phyloP scores from a whole-genome alignment of 2,113 vertebrate genomes.

The Morone saxatilis region DNA sequence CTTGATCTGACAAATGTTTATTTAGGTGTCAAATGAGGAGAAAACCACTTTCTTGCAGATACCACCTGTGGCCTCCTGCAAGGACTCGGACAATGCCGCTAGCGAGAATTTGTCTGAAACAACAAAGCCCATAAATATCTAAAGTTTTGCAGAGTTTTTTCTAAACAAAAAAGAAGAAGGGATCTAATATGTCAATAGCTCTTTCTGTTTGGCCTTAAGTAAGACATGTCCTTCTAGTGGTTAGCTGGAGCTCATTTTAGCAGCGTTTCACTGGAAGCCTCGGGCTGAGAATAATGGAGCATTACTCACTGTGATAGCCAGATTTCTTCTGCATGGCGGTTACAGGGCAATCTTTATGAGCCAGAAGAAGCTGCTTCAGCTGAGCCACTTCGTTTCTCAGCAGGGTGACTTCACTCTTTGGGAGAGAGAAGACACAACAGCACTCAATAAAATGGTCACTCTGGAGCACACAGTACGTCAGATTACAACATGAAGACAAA shows the following conservation, averaged over 20 bases:
- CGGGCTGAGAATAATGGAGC: slow-evolving; percentile 90
- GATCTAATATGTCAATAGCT: slow-evolving; percentile 54
- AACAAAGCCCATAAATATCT: slow-evolving; percentile 43
- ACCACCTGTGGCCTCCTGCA: slow-evolving; percentile 68
- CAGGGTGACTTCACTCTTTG: slow-evolving; percentile 98
- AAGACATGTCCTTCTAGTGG: slow-evolving; percentile 74
- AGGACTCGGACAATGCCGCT: background rate
- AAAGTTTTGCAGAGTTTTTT: slow-evolving; percentile 67
- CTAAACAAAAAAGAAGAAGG: background rate
- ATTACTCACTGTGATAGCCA: slow-evolving; percentile 99
- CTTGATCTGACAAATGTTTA: slow-evolving; percentile 54
- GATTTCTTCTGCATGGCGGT: slow-evolving; percentile 99
- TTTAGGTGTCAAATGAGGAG: slow-evolving; percentile 37
- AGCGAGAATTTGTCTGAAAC: slow-evolving; percentile 42
- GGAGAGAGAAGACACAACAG: slow-evolving; percentile 82
- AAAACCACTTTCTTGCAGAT: slow-evolving; percentile 22
- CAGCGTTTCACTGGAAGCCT: slow-evolving; percentile 86
- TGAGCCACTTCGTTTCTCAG: slow-evolving; percentile 99
- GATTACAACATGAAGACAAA: slow-evolving; percentile 28
- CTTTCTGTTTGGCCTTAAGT: slow-evolving; percentile 56
- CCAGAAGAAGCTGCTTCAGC: slow-evolving; percentile 99
- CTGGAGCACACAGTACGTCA: slow-evolving; percentile 4
- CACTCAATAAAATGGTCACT: slow-evolving; percentile 53
- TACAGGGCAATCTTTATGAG: slow-evolving; percentile 99
- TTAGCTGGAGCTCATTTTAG: slow-evolving; percentile 83